A percentile compares a stretch with the other conserved stretches of the same genome.
These are phyloP conservation scores for Lucilia cuprina DNA, from an alignment of 1,140 invertebrate genomes.

Conservation along the genomic window DNA sequence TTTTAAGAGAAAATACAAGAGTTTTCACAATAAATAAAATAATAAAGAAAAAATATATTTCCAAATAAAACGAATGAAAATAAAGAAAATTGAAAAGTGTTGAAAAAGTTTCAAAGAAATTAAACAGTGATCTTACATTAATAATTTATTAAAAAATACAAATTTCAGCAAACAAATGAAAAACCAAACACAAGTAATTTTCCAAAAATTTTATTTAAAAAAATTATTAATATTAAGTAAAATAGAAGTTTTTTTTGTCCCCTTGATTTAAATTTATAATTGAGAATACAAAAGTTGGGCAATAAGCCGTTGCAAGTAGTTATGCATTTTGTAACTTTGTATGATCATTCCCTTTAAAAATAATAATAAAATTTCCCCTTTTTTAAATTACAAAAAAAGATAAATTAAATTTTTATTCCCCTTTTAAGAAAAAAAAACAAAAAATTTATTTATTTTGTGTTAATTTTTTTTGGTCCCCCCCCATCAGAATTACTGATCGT, in stretches of 20 bases:
- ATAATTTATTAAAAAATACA: background rate
- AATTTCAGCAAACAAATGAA: background rate
- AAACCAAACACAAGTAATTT: background rate
- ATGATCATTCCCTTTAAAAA: background rate
- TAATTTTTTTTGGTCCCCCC: slow-evolving; percentile 4
- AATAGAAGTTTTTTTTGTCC: background rate
- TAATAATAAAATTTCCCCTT: background rate
- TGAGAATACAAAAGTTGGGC: background rate
- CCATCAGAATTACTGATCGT: background rate
- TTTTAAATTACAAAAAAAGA: background rate
- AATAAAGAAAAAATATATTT: background rate
- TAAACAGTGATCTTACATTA: background rate
- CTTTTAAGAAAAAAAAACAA: background rate
- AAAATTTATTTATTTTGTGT: slow-evolving; percentile 15
- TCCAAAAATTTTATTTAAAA: background rate
- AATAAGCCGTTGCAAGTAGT: background rate
- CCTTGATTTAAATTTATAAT: too few species aligned
- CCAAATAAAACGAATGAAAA: background rate
- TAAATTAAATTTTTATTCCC: background rate
- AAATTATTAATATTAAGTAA: background rate
- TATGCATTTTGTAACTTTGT: background rate
- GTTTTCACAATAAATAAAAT: background rate
- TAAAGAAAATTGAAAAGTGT: background rate
- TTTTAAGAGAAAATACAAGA: background rate
- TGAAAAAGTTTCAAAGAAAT: background rate